Conservation (phyloP, 2,888 invertebrate species). For the Leptopilina myrica region DNA sequence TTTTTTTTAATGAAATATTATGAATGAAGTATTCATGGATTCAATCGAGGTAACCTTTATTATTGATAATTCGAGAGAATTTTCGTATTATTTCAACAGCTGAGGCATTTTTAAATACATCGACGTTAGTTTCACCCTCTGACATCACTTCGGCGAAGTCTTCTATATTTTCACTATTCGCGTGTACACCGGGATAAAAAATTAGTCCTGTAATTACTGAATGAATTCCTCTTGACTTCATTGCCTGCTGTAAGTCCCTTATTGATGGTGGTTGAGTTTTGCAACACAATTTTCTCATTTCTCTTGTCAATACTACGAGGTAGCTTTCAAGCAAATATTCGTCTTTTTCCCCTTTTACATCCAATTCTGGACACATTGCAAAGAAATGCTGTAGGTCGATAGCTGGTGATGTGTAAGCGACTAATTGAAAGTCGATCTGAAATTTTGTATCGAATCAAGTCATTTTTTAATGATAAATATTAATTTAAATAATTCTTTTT, state of each 20-base stretch:
- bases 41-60: slow-evolving; percentile 60
- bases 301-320: slow-evolving; percentile 49
- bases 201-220: slow-evolving; percentile 55
- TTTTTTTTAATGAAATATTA: no score
- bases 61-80: slow-evolving; percentile 56
- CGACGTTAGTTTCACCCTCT: slow-evolving; percentile 54
- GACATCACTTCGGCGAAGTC: slow-evolving; percentile 49
- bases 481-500: no score
- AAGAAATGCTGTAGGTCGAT: slow-evolving; percentile 63
- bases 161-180: slow-evolving; percentile 56
- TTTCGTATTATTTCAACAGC: slow-evolving; percentile 53
- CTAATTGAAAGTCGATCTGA: slow-evolving; percentile 64
- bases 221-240: slow-evolving; percentile 58
- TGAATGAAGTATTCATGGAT: neutral
- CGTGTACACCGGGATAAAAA: slow-evolving; percentile 60
- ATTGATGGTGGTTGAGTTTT: slow-evolving; percentile 58
- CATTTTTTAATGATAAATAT: no score
- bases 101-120: slow-evolving; percentile 60
- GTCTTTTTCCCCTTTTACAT: slow-evolving; percentile 57
- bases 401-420: slow-evolving; percentile 61
- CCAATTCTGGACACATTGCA: slow-evolving; percentile 56
- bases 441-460: no score
- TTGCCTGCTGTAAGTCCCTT: slow-evolving; percentile 53
- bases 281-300: slow-evolving; percentile 58
- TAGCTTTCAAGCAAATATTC: slow-evolving; percentile 59